Evolutionary conservation across 2,888 invertebrate genomes (phyloP), one percentile per base, ranked within the genome.

Genomic region (Glaucopsyche alexis): DNA sequence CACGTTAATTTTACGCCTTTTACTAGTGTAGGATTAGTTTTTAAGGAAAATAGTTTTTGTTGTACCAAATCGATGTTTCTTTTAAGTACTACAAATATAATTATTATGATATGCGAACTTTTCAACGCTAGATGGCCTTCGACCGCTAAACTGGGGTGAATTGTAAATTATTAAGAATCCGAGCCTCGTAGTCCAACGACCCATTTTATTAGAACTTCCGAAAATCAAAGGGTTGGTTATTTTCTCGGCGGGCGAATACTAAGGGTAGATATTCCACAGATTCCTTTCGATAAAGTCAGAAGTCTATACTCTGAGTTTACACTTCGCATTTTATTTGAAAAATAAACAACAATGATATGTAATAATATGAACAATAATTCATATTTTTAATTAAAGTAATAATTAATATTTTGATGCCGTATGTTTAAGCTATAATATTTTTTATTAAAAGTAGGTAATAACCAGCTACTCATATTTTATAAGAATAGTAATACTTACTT

Each of bases 161-260:
- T 64, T 29, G 6, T 16, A 16, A 55, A 60, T 29, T 50, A 50
- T 29, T 50, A 4, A 42, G n/a, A 52, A 52, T n/a, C 55, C 7
- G 9, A 2, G 55, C 19, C 3, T 19, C 11, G 55, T 19, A 16
- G 55, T 16, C 55, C 55, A 55, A 19, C 55, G 55, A 55, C 55
- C 55, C 19, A 11, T 55, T 55, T 19, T 55, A 55, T 55, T 19
- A 11, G 16, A 11, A 19, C 55, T 55, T 19, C 55, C 55, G 55
- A 55, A 55, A 19, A 55, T 55, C 55, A 9, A 55, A 55, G 55
- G 55, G 55, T 55, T 55, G 55, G 19, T 16, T 19, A 19, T 55
- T 55, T 55, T 55, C 55, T 19, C 55, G 55, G 11, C 55, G 8
- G 19, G 11, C 9, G 55, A 55, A 19, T 16, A 16, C 7, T 16